Percentiles rank a stretch among this genome's conserved stretches.
phyloP scores from a whole-genome alignment of 2,113 vertebrate genomes.

The Lethenteron reissneri region DNA sequence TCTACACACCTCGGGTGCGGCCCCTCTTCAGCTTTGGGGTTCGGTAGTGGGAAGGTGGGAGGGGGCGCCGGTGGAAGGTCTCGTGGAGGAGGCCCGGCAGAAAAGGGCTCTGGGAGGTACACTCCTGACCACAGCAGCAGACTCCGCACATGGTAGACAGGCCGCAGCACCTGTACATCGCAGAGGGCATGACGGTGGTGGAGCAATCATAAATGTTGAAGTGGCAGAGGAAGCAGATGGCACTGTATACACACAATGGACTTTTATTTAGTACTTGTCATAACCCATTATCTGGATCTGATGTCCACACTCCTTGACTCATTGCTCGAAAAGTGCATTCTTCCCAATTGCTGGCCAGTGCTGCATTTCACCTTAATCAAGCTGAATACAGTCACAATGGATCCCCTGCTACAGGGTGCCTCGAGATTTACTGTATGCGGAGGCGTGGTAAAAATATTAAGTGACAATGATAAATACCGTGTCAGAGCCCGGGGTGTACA shows the following conservation, averaged over 20 bases:
- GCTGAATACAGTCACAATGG: not conserved
- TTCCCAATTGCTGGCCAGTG: not conserved
- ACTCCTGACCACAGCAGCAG: conserved; percentile 83
- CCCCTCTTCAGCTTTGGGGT: not conserved
- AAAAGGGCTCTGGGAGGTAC: conserved; percentile 38
- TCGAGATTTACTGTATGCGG: not conserved
- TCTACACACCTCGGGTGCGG: not conserved
- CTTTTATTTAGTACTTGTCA: not conserved
- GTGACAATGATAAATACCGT: conserved; percentile 32
- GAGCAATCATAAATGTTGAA: not conserved
- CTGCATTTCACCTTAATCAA: not conserved
- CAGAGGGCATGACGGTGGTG: not conserved
- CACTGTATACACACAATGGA: not conserved
- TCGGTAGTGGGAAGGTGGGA: not conserved
- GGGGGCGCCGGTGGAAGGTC: not conserved
- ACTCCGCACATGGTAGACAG: conserved; percentile 82
- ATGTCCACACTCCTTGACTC: not conserved
- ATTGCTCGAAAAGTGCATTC: not conserved
- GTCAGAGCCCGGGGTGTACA: conserved; percentile 71
- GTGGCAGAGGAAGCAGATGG: not conserved
- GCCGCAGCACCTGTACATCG: conserved; percentile 57
- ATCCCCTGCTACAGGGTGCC: not conserved
- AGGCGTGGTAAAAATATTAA: not conserved
- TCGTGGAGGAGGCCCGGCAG: not conserved
- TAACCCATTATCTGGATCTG: not conserved